Conservation (phyloP, 1,140 invertebrate genomes). For the Ceratina calcarata region DNA sequence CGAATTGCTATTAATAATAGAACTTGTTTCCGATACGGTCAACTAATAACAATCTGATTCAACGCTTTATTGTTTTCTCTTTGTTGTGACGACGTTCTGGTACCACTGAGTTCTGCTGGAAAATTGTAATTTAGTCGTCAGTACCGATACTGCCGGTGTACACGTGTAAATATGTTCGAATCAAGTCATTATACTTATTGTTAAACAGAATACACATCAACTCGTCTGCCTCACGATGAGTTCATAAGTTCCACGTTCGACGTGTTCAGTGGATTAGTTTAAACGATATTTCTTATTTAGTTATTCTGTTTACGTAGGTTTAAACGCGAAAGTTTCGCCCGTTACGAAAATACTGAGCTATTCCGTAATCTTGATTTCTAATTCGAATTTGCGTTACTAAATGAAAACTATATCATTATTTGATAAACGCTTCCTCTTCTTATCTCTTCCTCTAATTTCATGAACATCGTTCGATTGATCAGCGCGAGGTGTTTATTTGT, state of each 20-base stretch:
- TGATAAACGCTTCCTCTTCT: not conserved
- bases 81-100: constrained; percentile 1
- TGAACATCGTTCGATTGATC: not conserved
- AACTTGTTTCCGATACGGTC: not conserved
- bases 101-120: not conserved
- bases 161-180: not conserved
- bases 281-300: no score
- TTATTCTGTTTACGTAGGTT: no score
- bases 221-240: no score
- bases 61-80: constrained; percentile 39
- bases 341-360: not conserved
- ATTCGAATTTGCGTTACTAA: not conserved
- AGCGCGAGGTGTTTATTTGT: no score
- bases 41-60: constrained; percentile 1
- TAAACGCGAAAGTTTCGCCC: not conserved
- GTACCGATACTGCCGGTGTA: not conserved
- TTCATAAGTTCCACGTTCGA: no score
- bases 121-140: constrained; percentile 4
- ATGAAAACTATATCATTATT: not conserved
- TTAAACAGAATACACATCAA: no score
- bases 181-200: not conserved
- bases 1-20: not conserved
- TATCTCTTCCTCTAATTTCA: not conserved
- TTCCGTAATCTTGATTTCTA: not conserved
- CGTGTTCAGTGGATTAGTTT: no score